phyloP scores from a whole-genome alignment of 1,140 invertebrate genomes.

The Pararge aegeria region DNA sequence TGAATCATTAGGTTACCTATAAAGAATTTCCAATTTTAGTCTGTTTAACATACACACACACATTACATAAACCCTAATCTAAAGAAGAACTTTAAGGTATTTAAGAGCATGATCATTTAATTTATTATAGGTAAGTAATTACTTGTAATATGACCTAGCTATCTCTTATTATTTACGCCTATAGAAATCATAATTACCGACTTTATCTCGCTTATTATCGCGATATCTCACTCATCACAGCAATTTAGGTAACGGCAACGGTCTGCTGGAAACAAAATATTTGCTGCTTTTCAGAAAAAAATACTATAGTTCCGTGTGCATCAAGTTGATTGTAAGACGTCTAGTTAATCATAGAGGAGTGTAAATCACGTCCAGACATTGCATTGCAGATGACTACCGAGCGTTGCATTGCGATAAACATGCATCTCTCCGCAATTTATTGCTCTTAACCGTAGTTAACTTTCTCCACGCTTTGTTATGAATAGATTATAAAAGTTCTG shows the following conservation, averaged over 20 bases:
- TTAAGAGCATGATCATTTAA: too few relatives aligned
- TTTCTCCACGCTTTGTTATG: conserved; percentile 36
- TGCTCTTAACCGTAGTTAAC: conserved; percentile 33
- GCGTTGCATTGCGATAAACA: conserved; percentile 29
- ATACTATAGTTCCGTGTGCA: conserved; percentile 3
- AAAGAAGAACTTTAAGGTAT: too few relatives aligned
- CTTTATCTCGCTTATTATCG: conserved; percentile 3
- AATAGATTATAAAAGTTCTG: conserved; percentile 11
- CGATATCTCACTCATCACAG: background rate
- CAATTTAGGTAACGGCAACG: conserved; percentile 2
- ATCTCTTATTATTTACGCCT: background rate
- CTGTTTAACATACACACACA: too few relatives aligned
- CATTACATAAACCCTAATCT: too few relatives aligned
- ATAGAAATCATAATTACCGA: conserved; percentile 1
- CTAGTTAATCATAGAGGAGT: conserved; percentile 19
- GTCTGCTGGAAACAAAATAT: conserved; percentile 8
- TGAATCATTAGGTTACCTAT: too few relatives aligned
- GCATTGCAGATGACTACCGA: conserved; percentile 27
- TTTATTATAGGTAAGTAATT: background rate
- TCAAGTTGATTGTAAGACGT: conserved; percentile 4
- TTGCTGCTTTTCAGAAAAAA: background rate
- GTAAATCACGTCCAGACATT: conserved; percentile 27
- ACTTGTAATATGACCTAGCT: background rate
- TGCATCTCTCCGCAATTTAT: conserved; percentile 36
- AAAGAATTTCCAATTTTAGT: too few relatives aligned